Evolutionary conservation across 1,140 invertebrate species (phyloP), one percentile per base, ranked within the genome.

Genomic region (Melipona quadrifasciata): DNA sequence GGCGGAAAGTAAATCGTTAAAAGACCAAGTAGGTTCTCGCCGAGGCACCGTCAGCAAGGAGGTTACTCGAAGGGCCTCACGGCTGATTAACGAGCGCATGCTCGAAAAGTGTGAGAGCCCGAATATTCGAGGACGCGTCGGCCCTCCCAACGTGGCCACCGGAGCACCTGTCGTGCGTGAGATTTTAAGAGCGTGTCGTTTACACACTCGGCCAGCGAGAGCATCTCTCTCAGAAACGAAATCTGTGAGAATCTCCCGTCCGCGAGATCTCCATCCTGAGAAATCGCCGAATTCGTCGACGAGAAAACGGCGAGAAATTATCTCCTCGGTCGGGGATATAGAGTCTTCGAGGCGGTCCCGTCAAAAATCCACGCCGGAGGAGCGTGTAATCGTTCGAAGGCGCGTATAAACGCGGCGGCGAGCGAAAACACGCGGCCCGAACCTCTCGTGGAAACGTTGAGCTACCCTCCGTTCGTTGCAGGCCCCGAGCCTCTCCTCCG

Each of bases 1-100:
- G 14, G 58, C 27, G 4, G 21, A 57, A 31, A 68, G 21, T 27
- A 34, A n/a, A 27, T 53, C 19, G 31, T 24, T 47, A 51, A 53
- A 55, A 65, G 11, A 47, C 78, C 58, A 80, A 80, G 58, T 80
- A 80, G 58, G 31, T 80, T 73, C 51, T 80, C 31, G 71, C 11
- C 27, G 27, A 31, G 61, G 39, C 55, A 77, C n/a, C 65, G 47
- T 31, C 61, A 51, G 57, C 73, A 82, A 83, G 34, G 85, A 82
- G 81, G 68, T 83, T 86, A 83, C 57, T 58, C 68, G 70, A 65
- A 74, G 57, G 71, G 61, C 76, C 64, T 34, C 64, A 67, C 76
- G 85, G 70, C 71, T 86, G 85, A 86, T 86, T 86, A 86, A 86
- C 85, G 85, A 86, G 85, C 77, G 76, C 75, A 79, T 80, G 74